phyloP scores from a whole-genome alignment of 2,888 invertebrate species.

The Rotaria sp. region DNA sequence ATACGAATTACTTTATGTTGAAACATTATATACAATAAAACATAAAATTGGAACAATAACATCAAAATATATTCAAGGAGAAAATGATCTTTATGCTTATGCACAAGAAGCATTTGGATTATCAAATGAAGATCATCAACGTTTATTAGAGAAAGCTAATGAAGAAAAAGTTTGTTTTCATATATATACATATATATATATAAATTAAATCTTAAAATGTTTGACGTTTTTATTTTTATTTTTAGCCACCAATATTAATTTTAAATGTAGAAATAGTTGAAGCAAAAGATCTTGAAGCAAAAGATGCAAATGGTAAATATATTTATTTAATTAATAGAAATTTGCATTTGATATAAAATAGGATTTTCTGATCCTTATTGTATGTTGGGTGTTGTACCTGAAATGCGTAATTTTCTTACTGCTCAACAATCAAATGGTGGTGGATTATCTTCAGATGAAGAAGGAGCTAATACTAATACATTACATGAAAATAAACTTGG shows the following conservation, averaged over 20 bases:
- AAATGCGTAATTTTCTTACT: neutral
- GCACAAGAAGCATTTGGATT: slow-evolving; percentile 81
- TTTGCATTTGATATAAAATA: neutral
- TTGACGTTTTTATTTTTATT: slow-evolving; percentile 37
- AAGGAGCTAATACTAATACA: neutral
- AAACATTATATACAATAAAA: slow-evolving; percentile 88
- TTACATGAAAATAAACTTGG: neutral
- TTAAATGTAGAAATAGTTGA: slow-evolving; percentile 82
- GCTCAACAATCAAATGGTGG: neutral
- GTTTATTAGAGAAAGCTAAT: slow-evolving; percentile 70
- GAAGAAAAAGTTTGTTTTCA: slow-evolving; percentile 68
- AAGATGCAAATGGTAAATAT: slow-evolving; percentile 77
- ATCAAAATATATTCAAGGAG: slow-evolving; percentile 63
- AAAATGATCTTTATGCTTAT: slow-evolving; percentile 77
- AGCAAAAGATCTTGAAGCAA: slow-evolving; percentile 86
- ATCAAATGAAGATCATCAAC: slow-evolving; percentile 72
- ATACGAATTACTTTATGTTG: slow-evolving; percentile 69
- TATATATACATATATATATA: slow-evolving; percentile 1
- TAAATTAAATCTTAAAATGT: neutral
- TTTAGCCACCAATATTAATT: slow-evolving; percentile 78
- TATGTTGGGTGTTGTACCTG: slow-evolving; percentile 69
- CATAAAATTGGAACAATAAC: slow-evolving; percentile 71
- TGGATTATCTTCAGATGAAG: slow-evolving; percentile 22
- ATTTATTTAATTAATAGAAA: neutral
- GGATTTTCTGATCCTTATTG: slow-evolving; percentile 89